These are phyloP conservation scores for Thalassarche chlororhynchos DNA, from an alignment of 2,113 vertebrate species.

Conservation along the genomic window DNA sequence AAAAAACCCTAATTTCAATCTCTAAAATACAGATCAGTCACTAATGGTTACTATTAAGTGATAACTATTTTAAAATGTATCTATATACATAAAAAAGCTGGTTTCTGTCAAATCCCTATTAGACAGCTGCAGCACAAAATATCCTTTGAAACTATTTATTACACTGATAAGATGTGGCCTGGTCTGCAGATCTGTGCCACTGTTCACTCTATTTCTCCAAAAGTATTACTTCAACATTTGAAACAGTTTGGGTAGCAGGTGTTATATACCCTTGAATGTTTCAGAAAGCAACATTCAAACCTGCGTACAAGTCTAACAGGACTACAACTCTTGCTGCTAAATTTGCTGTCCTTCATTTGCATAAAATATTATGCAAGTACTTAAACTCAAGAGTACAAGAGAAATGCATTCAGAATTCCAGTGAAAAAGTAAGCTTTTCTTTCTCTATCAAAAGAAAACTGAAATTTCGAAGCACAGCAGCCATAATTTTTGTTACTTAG, in stretches of 20 bases:
- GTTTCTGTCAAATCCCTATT: not conserved
- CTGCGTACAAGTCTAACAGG: rapidly evolving
- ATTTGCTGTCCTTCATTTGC: not conserved
- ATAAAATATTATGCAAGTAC: not conserved
- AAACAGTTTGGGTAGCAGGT: not conserved
- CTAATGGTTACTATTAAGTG: not conserved
- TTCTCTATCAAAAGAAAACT: not conserved
- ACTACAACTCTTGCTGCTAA: not conserved
- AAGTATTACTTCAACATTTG: not conserved
- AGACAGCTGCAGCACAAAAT: not conserved
- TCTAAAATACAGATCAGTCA: not conserved
- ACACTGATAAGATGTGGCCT: not conserved
- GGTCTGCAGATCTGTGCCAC: not conserved
- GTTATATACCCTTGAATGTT: not conserved
- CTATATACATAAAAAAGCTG: not conserved
- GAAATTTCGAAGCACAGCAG: not conserved
- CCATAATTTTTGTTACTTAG: not conserved
- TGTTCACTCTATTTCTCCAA: not conserved
- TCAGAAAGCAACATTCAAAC: not conserved
- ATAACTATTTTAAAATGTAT: not conserved
- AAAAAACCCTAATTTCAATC: not conserved
- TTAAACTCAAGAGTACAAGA: not conserved
- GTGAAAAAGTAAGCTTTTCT: not conserved
- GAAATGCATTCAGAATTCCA: not conserved
- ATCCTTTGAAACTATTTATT: not conserved